phyloP scores from a whole-genome alignment of 2,797 vertebrate genomes.

The Synanceia verrucosa region DNA sequence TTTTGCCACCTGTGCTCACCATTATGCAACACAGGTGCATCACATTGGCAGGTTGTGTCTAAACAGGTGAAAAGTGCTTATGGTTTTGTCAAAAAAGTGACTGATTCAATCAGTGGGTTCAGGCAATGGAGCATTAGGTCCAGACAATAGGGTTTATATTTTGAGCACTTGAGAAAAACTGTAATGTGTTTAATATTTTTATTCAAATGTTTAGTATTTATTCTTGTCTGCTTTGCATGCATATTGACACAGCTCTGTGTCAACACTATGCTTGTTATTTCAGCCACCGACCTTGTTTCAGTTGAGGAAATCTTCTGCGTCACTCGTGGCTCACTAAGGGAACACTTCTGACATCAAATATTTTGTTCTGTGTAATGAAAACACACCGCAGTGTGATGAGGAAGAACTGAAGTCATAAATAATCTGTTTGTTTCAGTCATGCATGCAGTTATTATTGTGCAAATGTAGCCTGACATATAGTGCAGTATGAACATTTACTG shows the following conservation, averaged over 20 bases:
- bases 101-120: no score
- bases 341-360: slow-evolving; percentile 47
- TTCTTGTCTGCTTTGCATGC: background rate
- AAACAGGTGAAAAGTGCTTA: no score
- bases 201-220: background rate
- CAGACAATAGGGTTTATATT: no score
- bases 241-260: background rate
- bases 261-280: slow-evolving; percentile 13
- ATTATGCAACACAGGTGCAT: no score
- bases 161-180: no score
- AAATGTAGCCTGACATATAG: background rate
- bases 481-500: background rate
- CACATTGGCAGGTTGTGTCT: no score
- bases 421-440: background rate
- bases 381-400: slow-evolving; percentile 8
- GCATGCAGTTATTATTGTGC: background rate
- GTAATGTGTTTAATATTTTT: background rate
- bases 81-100: no score
- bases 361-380: slow-evolving; percentile 9
- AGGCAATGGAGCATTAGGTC: no score
- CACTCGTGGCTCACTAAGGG: slow-evolving; percentile 1
- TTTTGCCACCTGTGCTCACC: no score
- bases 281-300: slow-evolving; percentile 24
- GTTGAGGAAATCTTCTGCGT: slow-evolving; percentile 15
- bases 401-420: background rate